Base-by-base conservation (phyloP, 2,797 vertebrate species). In the Rachycentron canadum region DNA sequence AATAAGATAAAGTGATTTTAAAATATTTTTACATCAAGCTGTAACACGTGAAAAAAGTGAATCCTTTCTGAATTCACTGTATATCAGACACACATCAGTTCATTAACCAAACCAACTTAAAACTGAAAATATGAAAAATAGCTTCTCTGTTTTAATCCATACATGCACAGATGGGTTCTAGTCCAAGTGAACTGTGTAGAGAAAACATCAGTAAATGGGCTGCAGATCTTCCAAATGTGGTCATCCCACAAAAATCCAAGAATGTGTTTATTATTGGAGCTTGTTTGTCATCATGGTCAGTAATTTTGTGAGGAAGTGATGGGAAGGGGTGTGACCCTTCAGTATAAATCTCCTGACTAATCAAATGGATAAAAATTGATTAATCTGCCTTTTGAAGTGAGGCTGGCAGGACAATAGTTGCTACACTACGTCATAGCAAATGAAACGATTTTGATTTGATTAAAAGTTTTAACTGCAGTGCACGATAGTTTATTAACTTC, bases 331-430 rank as follows among this genome's bases (percentile, higher is more conserved):
- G 32, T 32, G 32, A 32, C 3, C 32, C 3, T 32, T 32, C 32
- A 32, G 32, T 47, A 19, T 52, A 47, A 34, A 7, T 66, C 40
- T 43, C 21, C 4, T 16, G 23, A 58, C 1, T 26, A 41, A 36
- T 9, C 2, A n/a, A 49, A 23, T 34, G 32, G 28, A 30, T 32
- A 5, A 12, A 32, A 50, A 25, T 23, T 11, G 3, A 30, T 50
- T 52, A 50, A 50, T 66, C 16, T 45, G 36, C 25, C 38, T 62
- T 68, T 52, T 55, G 3, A 64, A 41, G 16, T 34, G 32, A 61
- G n/a, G 8, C 32, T 57, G 23, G 12, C 14, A 49, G n/a, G 47
- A 9, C 47, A 50, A 71, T 43, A 58, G 13, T 7, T 68, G 49
- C 38, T 32, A 28, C 32, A 5, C 25, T 1, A 34, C 8, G 50